Evolutionary conservation across 2,888 invertebrate genomes (phyloP).

Genomic region (Yponomeuta evonymella): DNA sequence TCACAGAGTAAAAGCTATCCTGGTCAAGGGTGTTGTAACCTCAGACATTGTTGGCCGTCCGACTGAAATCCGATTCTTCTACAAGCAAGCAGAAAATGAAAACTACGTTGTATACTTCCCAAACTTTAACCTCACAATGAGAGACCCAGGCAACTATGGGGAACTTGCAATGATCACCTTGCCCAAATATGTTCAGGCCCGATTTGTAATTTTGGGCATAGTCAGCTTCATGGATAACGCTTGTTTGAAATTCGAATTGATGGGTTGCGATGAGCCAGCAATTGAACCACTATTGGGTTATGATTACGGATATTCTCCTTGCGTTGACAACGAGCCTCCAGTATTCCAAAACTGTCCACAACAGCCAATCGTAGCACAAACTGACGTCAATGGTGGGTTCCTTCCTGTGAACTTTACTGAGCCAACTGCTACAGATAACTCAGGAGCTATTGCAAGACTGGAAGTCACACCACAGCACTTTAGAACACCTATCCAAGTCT

Average conservation of each 20-base stretch:
- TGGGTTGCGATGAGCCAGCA: slow-evolving; percentile 94
- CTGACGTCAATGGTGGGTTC: slow-evolving; percentile 92
- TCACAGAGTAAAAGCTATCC: slow-evolving; percentile 93
- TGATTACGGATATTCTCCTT: slow-evolving; percentile 94
- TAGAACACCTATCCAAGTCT: slow-evolving; percentile 89
- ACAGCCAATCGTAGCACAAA: slow-evolving; percentile 91
- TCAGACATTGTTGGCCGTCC: slow-evolving; percentile 96
- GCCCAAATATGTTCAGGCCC: slow-evolving; percentile 94
- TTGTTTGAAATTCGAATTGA: slow-evolving; percentile 95
- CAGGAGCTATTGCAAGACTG: slow-evolving; percentile 93
- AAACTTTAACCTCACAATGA: slow-evolving; percentile 95
- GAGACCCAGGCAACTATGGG: slow-evolving; percentile 96
- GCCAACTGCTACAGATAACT: slow-evolving; percentile 96
- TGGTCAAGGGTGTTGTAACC: slow-evolving; percentile 95
- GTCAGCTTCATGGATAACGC: slow-evolving; percentile 98
- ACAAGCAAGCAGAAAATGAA: slow-evolving; percentile 94
- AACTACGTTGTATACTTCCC: slow-evolving; percentile 98
- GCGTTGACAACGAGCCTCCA: slow-evolving; percentile 96
- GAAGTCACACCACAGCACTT: slow-evolving; percentile 96
- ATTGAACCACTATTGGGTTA: slow-evolving; percentile 91
- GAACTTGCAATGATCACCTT: slow-evolving; percentile 97
- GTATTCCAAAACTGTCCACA: slow-evolving; percentile 97
- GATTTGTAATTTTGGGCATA: slow-evolving; percentile 95
- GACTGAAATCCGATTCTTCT: slow-evolving; percentile 97
- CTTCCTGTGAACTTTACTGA: slow-evolving; percentile 94